phyloP scores from a whole-genome alignment of 2,888 invertebrate genomes.

The Drosophila affinis region DNA sequence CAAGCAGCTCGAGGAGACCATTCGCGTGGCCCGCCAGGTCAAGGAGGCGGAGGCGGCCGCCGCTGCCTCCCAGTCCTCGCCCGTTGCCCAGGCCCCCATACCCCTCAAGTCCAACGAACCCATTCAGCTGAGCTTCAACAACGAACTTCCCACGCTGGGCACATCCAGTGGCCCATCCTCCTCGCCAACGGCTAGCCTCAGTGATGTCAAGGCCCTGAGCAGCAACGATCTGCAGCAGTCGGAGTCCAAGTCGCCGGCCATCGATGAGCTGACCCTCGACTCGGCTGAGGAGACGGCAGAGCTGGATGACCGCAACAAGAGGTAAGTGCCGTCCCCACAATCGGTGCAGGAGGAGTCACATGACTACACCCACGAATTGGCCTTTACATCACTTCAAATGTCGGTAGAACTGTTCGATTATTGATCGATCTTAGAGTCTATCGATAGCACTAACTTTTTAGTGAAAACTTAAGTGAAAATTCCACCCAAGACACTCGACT shows the following conservation, averaged over 20 bases:
- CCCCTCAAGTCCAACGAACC: slow-evolving; percentile 68
- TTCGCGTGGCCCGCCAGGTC: slow-evolving; percentile 84
- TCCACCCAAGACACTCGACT: slow-evolving; percentile 39
- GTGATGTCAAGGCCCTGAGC: slow-evolving; percentile 60
- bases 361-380: too few relatives aligned
- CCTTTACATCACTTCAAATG: not conserved
- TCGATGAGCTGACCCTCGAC: slow-evolving; percentile 89
- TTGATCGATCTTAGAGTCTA: not conserved
- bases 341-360: not conserved
- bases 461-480: slow-evolving; percentile 24
- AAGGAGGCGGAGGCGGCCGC: slow-evolving; percentile 82
- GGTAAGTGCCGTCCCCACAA: slow-evolving; percentile 80
- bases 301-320: slow-evolving; percentile 92
- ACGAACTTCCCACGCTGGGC: slow-evolving; percentile 70
- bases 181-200: slow-evolving; percentile 51
- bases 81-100: slow-evolving; percentile 67
- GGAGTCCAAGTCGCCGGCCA: slow-evolving; percentile 87
- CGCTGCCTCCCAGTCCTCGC: slow-evolving; percentile 54
- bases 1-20: slow-evolving; percentile 83
- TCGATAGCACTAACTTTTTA: not conserved
- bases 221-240: slow-evolving; percentile 85
- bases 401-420: not conserved
- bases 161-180: slow-evolving; percentile 34
- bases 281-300: slow-evolving; percentile 88
- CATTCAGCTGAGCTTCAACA: slow-evolving; percentile 81